Percentiles rank a stretch among this genome's conserved stretches.
These are phyloP conservation scores for Endomychus coccineus DNA, from an alignment of 2,888 invertebrate species.

Conservation along the genomic window DNA sequence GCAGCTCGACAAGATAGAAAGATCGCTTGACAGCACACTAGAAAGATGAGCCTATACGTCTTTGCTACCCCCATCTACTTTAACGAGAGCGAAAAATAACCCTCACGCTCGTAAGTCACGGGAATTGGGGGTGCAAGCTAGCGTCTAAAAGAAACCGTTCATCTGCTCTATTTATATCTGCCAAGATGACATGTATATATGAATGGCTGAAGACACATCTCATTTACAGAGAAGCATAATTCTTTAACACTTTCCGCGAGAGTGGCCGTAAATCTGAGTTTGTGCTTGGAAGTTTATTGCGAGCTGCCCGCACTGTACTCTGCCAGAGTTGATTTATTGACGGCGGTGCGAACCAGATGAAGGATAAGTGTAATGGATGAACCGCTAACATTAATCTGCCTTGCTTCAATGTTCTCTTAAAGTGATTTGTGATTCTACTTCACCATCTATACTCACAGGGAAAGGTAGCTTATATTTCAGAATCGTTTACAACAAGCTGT, in stretches of 20 bases:
- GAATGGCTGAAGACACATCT: constrained; percentile 52
- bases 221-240: constrained; percentile 50
- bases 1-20: constrained; percentile 40
- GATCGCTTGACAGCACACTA: constrained; percentile 40
- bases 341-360: constrained; percentile 35
- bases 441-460: no score
- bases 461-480: no score
- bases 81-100: constrained; percentile 42
- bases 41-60: constrained; percentile 45
- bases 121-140: constrained; percentile 30
- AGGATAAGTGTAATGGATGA: constrained; percentile 40
- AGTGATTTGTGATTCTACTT: no score
- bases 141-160: constrained; percentile 39
- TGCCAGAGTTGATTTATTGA: constrained; percentile 35
- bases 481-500: no score
- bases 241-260: constrained; percentile 47
- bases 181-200: no score
- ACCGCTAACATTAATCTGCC: constrained; percentile 34
- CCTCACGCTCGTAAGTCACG: constrained; percentile 38
- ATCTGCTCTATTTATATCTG: constrained; percentile 42
- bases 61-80: constrained; percentile 33
- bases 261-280: constrained; percentile 43
- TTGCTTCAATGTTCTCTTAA: constrained; percentile 1
- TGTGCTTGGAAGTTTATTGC: constrained; percentile 38
- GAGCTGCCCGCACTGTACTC: constrained; percentile 18